Percentiles rank a stretch among this genome's conserved stretches.
Evolutionary conservation across 2,113 vertebrate genomes (phyloP).

Genomic region (Leptosomus discolor): DNA sequence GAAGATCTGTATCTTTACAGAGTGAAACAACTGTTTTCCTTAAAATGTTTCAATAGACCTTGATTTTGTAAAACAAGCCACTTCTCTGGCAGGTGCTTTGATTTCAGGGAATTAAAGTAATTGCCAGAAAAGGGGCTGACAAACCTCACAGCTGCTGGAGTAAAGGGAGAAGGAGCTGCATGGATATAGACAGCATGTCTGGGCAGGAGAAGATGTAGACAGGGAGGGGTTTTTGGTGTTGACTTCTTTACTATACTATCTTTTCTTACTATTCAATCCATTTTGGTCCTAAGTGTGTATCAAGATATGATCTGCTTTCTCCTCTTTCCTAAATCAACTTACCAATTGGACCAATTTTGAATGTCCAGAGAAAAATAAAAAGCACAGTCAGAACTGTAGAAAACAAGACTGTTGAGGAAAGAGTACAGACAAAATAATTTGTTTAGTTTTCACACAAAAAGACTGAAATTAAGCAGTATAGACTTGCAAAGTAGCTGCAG

Average conservation of each 20-base stretch:
- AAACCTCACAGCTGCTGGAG: background rate
- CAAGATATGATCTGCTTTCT: background rate
- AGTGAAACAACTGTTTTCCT: slow-evolving; percentile 56
- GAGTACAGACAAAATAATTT: background rate
- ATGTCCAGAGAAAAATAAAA: background rate
- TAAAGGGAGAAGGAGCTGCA: background rate
- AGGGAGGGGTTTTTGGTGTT: background rate
- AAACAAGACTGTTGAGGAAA: background rate
- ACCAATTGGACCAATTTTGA: background rate
- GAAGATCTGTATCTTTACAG: slow-evolving; percentile 61
- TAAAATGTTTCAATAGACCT: slow-evolving; percentile 43
- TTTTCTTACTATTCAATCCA: background rate
- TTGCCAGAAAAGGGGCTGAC: slow-evolving; percentile 25
- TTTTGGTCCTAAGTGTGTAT: background rate
- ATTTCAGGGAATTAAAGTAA: slow-evolving; percentile 46
- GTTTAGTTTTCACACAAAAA: background rate
- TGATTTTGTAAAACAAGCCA: slow-evolving; percentile 54
- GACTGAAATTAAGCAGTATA: background rate
- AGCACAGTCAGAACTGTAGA: background rate
- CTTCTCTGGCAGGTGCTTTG: slow-evolving; percentile 40
- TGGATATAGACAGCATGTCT: background rate
- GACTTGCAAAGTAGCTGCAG: background rate
- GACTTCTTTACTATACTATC: background rate
- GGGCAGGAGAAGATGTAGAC: background rate
- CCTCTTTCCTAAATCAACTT: background rate